Evolutionary conservation across 2,113 vertebrate genomes (phyloP), one percentile per base, ranked within the genome.

Genomic region (cat (Felis catus)): DNA sequence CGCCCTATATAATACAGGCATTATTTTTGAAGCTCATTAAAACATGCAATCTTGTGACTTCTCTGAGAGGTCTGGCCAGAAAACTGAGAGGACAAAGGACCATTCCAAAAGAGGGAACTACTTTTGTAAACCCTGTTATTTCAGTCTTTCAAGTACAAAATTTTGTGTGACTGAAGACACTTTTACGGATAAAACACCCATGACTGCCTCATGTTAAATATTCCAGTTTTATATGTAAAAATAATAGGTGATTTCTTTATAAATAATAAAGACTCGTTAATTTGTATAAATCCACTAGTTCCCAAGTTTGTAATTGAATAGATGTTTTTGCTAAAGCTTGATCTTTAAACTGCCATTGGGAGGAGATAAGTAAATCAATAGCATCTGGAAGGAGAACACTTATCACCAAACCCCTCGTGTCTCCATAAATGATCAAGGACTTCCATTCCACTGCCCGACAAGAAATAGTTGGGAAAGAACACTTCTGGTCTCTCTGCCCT

Each of bases 1-100:
- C 81, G 19, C 48, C 45, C 21, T 61, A 23, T 10, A n/a, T 36
- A 71, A 39, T 80, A 83, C 31, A 76, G 36, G 2, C 12, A 65
- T 81, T 89, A 45, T 84, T 83, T 74, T 63, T n/a, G 65, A 68
- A 86, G 25, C n/a, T 90, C 31, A 95, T 66, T 89, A n/a, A 96
- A 39, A 68, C n/a, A 61, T 68, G 55, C 18, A 45, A 58, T 53
- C 25, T 61, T 61, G 29, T 84, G 2, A 74, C 70, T 93, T 87
- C 78, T 83, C 68, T 79, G 33, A 88, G 74, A 74, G 14, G 12
- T 73, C 13, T 65, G 0, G 7, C 87, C 45, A 61, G 81, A 91
- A 95, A 93, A 91, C 21, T n/a, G 10, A 55, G 21, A 23, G 45
- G 48, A 73, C 55, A 91, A 82, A 63, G 71, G 1, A 31, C 1